Conservation (phyloP, 92 coral and sea anemone species). For the Phenganax stokvisi region DNA sequence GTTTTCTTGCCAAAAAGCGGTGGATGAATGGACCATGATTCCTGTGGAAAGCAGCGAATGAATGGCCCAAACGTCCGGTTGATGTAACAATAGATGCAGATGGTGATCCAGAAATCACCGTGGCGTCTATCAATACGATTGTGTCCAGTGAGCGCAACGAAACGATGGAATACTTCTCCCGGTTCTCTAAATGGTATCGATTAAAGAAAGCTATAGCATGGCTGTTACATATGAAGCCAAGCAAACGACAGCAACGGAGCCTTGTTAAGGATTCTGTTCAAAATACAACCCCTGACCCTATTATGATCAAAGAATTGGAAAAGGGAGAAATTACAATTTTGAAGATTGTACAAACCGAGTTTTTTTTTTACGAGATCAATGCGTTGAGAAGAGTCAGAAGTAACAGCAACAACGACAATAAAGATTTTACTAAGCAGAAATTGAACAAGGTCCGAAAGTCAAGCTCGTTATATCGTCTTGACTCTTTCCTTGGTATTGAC, state of each 20-base stretch:
- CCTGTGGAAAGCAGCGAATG: background rate
- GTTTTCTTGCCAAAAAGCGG: background rate
- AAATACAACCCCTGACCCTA: background rate
- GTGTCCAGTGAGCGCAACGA: constrained; percentile 2
- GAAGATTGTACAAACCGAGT: constrained; percentile 13
- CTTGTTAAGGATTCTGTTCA: background rate
- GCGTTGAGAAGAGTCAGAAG: constrained; percentile 5
- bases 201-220: constrained; percentile 23
- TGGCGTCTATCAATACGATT: background rate
- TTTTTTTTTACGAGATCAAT: constrained; percentile 1
- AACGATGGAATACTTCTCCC: constrained; percentile 18
- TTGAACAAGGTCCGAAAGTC: background rate
- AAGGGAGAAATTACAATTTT: constrained; percentile 17
- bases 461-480: constrained; percentile 24
- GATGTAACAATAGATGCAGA: background rate
- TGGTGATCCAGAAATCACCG: constrained; percentile 39
- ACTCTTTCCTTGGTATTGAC: constrained; percentile 7
- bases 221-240: constrained; percentile 17
- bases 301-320: constrained; percentile 14
- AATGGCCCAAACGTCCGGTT: background rate
- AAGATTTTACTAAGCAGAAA: constrained; percentile 4
- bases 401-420: background rate
- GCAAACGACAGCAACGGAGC: background rate
- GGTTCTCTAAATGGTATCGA: constrained; percentile 28
- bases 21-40: constrained; percentile 26